Evolutionary conservation across 2,113 vertebrate species (phyloP).

Genomic region (Origma solitaria): DNA sequence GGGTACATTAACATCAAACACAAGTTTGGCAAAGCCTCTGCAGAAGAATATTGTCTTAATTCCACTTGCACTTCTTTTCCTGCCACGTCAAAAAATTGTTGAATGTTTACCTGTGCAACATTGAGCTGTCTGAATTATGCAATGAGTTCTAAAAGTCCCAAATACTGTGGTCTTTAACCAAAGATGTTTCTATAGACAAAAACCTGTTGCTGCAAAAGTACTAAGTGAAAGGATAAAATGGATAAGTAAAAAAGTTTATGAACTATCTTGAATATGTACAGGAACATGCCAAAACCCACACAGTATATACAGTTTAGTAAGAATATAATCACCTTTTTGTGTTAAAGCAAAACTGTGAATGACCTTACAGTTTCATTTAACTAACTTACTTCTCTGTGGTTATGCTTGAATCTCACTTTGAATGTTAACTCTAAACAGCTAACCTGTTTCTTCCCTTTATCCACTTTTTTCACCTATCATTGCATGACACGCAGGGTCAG

Average conservation of each 20-base stretch:
- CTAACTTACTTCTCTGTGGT: slow-evolving; percentile 77
- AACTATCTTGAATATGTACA: neutral
- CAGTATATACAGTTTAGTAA: neutral
- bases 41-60: neutral
- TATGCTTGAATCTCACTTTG: slow-evolving; percentile 80
- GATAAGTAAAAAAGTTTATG: neutral
- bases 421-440: slow-evolving; percentile 86
- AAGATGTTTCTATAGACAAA: neutral
- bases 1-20: neutral
- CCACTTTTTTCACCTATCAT: slow-evolving; percentile 80
- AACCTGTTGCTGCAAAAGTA: neutral
- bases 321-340: neutral
- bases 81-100: neutral
- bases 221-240: neutral
- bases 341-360: slow-evolving; percentile 65
- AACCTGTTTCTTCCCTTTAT: slow-evolving; percentile 87
- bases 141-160: neutral
- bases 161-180: neutral
- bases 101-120: neutral
- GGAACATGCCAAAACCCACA: neutral
- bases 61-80: neutral
- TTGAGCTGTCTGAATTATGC: neutral
- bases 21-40: neutral
- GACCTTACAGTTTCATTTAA: slow-evolving; percentile 70
- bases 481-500: slow-evolving; percentile 96